phyloP scores from a whole-genome alignment of 2,113 vertebrate genomes.

The Gymnobelideus leadbeateri region DNA sequence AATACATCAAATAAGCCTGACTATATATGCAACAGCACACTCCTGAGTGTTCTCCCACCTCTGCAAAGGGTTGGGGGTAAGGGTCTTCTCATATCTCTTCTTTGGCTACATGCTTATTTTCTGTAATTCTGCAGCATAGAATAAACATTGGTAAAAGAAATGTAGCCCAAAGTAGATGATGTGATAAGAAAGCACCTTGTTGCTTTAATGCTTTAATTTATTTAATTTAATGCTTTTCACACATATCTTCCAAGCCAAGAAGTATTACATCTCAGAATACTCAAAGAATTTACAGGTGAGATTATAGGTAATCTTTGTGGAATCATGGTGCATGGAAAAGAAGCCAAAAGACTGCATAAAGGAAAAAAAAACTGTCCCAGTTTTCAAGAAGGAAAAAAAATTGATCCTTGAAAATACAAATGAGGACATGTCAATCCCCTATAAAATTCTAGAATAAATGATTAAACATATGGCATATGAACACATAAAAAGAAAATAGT shows the following conservation, averaged over 20 bases:
- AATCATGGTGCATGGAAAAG: not conserved
- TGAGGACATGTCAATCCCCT: not conserved
- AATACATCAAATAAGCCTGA: not conserved
- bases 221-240: not conserved
- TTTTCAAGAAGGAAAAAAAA: not conserved
- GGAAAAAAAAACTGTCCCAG: not conserved
- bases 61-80: not conserved
- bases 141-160: not conserved
- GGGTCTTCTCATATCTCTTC: not conserved
- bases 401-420: not conserved
- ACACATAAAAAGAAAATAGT: not conserved
- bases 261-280: not conserved
- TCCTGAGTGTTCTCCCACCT: not conserved
- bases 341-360: not conserved
- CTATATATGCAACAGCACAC: not conserved
- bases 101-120: not conserved
- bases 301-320: not conserved
- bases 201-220: not conserved
- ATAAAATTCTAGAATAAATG: not conserved
- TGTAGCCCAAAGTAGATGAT: not conserved
- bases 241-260: not conserved
- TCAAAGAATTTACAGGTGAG: not conserved
- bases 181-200: not conserved
- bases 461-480: not conserved
- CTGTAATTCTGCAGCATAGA: not conserved